Base-by-base conservation (phyloP, 2,888 invertebrate genomes). In the Sussaba pulchella region DNA sequence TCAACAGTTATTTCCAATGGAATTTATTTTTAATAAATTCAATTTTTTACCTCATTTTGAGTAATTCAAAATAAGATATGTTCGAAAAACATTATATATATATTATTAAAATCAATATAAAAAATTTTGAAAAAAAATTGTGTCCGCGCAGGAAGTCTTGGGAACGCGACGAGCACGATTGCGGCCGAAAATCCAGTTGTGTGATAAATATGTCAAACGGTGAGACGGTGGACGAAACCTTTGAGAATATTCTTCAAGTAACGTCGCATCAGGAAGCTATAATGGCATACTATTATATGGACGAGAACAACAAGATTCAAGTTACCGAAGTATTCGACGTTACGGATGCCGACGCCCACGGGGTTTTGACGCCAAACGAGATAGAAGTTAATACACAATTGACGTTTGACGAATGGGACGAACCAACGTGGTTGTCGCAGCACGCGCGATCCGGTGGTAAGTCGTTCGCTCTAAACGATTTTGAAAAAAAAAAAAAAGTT, bases 321-420 rank as follows among this genome's bases (percentile, higher is more conserved):
- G 96, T 98, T 87, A 97, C 97, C 0, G 97, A 98, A 93, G 97
- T 98, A 87, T 97, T 96, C 91, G 97, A 98, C 92, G 96, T 97
- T 89, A 96, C 96, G 0, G 96, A 96, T 86, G 95, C 95, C 66
- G 96, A 96, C 85, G 94, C 95, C 26, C 94, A 95, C 69, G 94
- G 94, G 21, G 94, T 95, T 71, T 94, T 95, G 92, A 94, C 94
- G 69, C 93, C 94, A 0, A 93, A 93, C 12, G 95, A 95, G 90
- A 93, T 94, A 26, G 94, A 94, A 87, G 93, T 93, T 78, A 95
- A 95, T 92, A 93, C 93, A 81, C 94, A 94, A 85, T 92, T 96
- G 47, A 94, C 95, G 92, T 95, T 95, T 91, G 95, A 95, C 91
- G 95, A 95, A 93, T 94, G 94, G 91, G 93, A 93, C 24, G 94